phyloP scores from a whole-genome alignment of 2,888 invertebrate species.

The Drosophila prostipennis region DNA sequence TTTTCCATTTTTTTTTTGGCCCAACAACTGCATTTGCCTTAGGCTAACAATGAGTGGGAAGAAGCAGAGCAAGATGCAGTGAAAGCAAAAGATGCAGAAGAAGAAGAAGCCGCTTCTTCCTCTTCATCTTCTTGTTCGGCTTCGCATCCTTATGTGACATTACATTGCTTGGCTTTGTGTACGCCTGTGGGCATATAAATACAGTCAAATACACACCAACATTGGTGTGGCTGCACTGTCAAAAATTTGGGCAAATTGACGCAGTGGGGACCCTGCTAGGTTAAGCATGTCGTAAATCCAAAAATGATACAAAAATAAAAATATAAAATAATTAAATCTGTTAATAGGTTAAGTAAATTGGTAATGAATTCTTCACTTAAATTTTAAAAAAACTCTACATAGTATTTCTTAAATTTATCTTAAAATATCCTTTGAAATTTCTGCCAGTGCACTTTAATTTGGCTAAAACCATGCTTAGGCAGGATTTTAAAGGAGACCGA shows the following conservation, averaged over 20 bases:
- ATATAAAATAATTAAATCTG: no score
- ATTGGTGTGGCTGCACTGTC: neutral
- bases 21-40: slow-evolving; percentile 39
- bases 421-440: neutral
- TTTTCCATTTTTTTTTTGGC: slow-evolving; percentile 38
- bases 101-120: neutral
- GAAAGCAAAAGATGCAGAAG: slow-evolving; percentile 1
- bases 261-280: neutral
- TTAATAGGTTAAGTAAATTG: no score
- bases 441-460: neutral
- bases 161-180: slow-evolving; percentile 27
- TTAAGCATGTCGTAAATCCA: neutral
- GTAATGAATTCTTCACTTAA: no score
- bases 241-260: neutral
- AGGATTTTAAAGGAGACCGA: neutral
- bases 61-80: slow-evolving; percentile 7
- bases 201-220: neutral
- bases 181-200: slow-evolving; percentile 16
- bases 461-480: neutral
- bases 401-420: no score
- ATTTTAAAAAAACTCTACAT: no score
- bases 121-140: slow-evolving; percentile 8
- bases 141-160: slow-evolving; percentile 25
- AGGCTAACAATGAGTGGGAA: slow-evolving; percentile 29
- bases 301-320: neutral